These are phyloP conservation scores for Phymanthus crucifer DNA, from an alignment of 92 coral and sea anemone genomes.

Conservation along the genomic window DNA sequence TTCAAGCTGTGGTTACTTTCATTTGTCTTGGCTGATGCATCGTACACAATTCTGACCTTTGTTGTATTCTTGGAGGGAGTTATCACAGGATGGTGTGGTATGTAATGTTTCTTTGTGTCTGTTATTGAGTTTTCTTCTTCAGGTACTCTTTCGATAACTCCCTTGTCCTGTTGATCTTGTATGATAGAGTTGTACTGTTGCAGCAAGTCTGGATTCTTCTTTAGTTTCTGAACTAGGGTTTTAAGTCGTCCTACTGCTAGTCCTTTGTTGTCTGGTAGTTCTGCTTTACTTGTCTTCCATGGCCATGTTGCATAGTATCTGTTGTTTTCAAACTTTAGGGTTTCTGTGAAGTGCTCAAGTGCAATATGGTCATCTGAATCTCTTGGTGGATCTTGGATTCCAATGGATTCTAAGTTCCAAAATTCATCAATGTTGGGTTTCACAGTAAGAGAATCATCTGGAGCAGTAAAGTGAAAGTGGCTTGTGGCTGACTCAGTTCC, in stretches of 20 bases:
- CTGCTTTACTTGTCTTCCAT: slow-evolving; percentile 18
- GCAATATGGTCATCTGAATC: slow-evolving; percentile 21
- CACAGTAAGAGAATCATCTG: neutral
- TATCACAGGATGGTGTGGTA: slow-evolving; percentile 31
- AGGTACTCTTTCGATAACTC: slow-evolving; percentile 30
- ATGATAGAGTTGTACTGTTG: slow-evolving; percentile 30
- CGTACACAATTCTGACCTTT: slow-evolving; percentile 28
- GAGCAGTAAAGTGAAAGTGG: slow-evolving; percentile 8
- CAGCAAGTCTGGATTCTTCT: slow-evolving; percentile 23
- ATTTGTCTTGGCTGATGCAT: slow-evolving; percentile 31
- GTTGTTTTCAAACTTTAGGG: slow-evolving; percentile 23
- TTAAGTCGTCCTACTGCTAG: slow-evolving; percentile 34
- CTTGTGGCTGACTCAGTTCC: neutral
- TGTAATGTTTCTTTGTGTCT: slow-evolving; percentile 15
- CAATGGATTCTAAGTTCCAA: slow-evolving; percentile 38
- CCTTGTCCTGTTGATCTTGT: slow-evolving; percentile 22
- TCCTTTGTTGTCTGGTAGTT: slow-evolving; percentile 23
- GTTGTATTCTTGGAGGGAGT: slow-evolving; percentile 24
- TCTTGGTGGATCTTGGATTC: slow-evolving; percentile 21
- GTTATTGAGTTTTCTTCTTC: neutral
- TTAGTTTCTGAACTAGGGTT: slow-evolving; percentile 11
- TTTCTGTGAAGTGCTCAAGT: slow-evolving; percentile 23
- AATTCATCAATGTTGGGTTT: slow-evolving; percentile 29
- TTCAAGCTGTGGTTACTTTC: slow-evolving; percentile 19
- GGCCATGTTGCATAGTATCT: slow-evolving; percentile 35